Evolutionary conservation across 2,888 invertebrate species (phyloP), one percentile per base, ranked within the genome.

Genomic region (Sycophila texana): DNA sequence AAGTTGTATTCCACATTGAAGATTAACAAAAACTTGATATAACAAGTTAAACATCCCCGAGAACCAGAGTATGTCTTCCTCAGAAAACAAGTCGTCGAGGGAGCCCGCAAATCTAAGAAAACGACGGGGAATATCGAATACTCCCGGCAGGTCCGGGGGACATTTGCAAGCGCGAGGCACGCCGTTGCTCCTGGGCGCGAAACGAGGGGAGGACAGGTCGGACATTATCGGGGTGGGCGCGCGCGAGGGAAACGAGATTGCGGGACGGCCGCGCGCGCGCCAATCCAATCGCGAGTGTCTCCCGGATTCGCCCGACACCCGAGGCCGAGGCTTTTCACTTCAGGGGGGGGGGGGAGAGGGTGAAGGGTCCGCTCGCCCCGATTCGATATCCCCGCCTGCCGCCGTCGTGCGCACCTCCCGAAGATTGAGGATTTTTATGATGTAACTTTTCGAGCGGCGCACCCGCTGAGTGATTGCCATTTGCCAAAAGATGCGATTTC

Each of bases 251-350:
- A 61, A 73, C 61, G 73, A 73, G 66, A 47, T 57, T 82, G 78
- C 82, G 13, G 63, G n/a, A 79, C 73, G 74, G 82, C 81, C 81
- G 82, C 84, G 82, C 81, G 83, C 75, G 71, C 84, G 83, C 84
- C 83, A 82, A 53, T 74, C 57, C 70, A 68, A 71, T 78, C 67
- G 53, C 70, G 47, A 70, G 7, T 67, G 26, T 67, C 63, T 63
- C 70, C 51, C 51, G 66, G 20, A 66, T 66, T 66, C 66, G 49
- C 18, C 49, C 20, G 20, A 16, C 30, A 30, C 58, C 61, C 30
- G 2, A 13, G 58, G 20, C 26, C 30, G 30, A 68, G 30, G 68
- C 55, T 55, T 68, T 55, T 55, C 68, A 55, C 26, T 68, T 61
- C 61, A 26, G 26, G 16, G 26, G 26, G 47, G 18, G 30, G 61